Base-by-base conservation (phyloP, 1,140 invertebrate species). In the Dendrolimus punctatus region DNA sequence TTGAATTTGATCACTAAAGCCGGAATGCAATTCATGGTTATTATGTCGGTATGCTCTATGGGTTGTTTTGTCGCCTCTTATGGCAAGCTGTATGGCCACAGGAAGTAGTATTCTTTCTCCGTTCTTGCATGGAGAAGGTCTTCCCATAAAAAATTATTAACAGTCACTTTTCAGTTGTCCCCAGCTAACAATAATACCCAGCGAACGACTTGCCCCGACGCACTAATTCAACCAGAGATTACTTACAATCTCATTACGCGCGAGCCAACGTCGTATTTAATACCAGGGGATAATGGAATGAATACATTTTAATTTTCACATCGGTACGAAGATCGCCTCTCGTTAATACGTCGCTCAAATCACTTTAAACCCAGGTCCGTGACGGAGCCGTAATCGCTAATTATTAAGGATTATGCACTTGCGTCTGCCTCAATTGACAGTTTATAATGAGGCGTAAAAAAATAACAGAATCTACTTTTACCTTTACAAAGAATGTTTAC, bases 101-200 rank as follows among this genome's bases (percentile, higher is more conserved):
- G 23, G 23, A 23, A 23, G 1, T 23, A 23, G 23, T 23, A 23
- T 23, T 23, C 23, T 1, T 23, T 3, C 23, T 23, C 23, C 23
- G 23, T 23, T 23, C 23, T 23, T 23, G 3, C 3, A 23, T 3
- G 23, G 1, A 23, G 1, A 23, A 23, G 23, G 23, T 23, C 23
- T 23, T 23, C 23, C 23, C 1, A 23, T 23, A 23, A 45, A 39
- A 57, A 58, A 62, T 78, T 79, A 85, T 83, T 78, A 73, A 67
- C 46, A 66, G 64, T 70, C 62, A 83, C 77, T 76, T 85, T 75
- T 81, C 77, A 85, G 70, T 71, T 79, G 81, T 81, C 81, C 60
- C 53, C 52, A 46, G 55, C 39, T 58, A 45, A 60, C 64, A 73
- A 76, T 79, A 79, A 75, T 75, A 58, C 68, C 62, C 51, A 57